Evolutionary conservation across 2,888 invertebrate genomes (phyloP).

Genomic region (Synanthedon formicaeformis): DNA sequence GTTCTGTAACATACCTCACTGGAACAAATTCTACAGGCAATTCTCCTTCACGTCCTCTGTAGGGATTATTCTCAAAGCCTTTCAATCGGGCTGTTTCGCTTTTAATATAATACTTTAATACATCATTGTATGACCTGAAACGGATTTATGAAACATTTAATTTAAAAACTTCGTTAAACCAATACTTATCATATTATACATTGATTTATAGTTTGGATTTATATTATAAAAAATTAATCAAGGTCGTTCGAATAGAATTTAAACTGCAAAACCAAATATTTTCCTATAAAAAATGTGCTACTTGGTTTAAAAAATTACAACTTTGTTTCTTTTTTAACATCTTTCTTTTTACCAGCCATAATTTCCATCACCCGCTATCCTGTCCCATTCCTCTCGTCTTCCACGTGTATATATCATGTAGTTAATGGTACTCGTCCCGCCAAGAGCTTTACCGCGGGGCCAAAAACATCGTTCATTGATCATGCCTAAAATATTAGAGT

Average conservation of each 20-base stretch:
- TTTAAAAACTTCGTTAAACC: too few species aligned
- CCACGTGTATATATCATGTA: conserved; percentile 88
- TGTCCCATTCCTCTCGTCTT: conserved; percentile 75
- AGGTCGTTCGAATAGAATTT: too few species aligned
- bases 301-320: too few species aligned
- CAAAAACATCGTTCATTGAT: conserved; percentile 69
- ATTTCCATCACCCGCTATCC: conserved; percentile 75
- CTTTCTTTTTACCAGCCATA: conserved; percentile 70
- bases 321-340: too few species aligned
- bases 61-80: conserved; percentile 52
- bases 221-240: too few species aligned
- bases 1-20: conserved; percentile 19
- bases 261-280: too few species aligned
- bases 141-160: too few species aligned
- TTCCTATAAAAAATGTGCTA: too few species aligned
- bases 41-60: conserved; percentile 69
- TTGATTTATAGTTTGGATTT: too few species aligned
- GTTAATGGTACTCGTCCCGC: conserved; percentile 86
- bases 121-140: conserved; percentile 72
- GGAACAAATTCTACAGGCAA: conserved; percentile 70
- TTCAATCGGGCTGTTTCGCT: conserved; percentile 57
- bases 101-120: conserved; percentile 70
- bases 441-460: conserved; percentile 81
- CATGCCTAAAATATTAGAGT: conserved; percentile 29
- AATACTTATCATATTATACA: too few species aligned